Percentiles rank a stretch among this genome's conserved stretches.
These are phyloP conservation scores for Erannis defoliaria DNA, from an alignment of 2,888 invertebrate genomes.

Conservation along the genomic window DNA sequence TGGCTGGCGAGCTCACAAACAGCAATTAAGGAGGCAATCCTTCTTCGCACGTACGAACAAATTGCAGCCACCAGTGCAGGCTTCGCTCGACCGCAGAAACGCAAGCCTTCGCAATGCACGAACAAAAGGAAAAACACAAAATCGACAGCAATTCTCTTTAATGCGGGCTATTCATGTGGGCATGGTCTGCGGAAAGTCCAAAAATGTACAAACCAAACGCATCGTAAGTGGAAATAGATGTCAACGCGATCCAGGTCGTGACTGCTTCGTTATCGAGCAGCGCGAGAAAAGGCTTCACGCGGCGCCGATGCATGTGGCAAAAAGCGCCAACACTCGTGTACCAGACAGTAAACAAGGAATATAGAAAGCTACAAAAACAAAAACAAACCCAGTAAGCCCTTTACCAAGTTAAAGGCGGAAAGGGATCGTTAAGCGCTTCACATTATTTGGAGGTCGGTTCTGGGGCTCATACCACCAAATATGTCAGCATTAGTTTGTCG, in stretches of 20 bases:
- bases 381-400: conserved; percentile 40
- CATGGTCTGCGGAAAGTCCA: neutral
- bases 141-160: conserved; percentile 8
- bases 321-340: conserved; percentile 5
- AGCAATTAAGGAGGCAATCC: conserved; percentile 77
- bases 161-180: conserved; percentile 3
- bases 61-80: conserved; percentile 70
- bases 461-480: conserved; percentile 71
- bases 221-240: conserved; percentile 17
- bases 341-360: conserved; percentile 15
- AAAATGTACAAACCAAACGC: conserved; percentile 30
- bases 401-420: conserved; percentile 53
- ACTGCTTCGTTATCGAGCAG: conserved; percentile 11
- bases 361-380: conserved; percentile 35
- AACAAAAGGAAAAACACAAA: conserved; percentile 29
- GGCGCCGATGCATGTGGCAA: conserved; percentile 8
- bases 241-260: conserved; percentile 6
- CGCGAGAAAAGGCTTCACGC: conserved; percentile 10
- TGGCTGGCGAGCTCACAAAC: conserved; percentile 51
- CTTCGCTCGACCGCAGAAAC: conserved; percentile 47
- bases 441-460: conserved; percentile 52
- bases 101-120: conserved; percentile 30
- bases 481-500: conserved; percentile 60
- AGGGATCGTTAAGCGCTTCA: conserved; percentile 69
- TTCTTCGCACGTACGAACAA: conserved; percentile 81